A percentile compares a stretch with the other conserved stretches of the same genome.
Evolutionary conservation across 2,797 vertebrate species (phyloP).

Genomic region (Pelodytes ibericus): DNA sequence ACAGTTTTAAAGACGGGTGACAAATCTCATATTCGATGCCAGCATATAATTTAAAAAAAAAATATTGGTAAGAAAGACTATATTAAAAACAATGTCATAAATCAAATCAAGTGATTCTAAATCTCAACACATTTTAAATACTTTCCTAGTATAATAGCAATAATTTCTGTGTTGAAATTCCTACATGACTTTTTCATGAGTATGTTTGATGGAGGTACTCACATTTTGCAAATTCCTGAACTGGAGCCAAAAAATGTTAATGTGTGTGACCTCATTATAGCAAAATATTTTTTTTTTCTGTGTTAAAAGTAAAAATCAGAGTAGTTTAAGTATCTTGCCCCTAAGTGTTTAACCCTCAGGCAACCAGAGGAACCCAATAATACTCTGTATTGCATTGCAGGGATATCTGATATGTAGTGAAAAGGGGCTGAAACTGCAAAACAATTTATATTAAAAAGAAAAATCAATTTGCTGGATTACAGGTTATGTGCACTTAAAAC

Average conservation of each 20-base stretch:
- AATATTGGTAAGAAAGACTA: conserved; percentile 32
- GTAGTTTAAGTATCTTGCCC: conserved; percentile 23
- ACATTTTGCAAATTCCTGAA: conserved; percentile 49
- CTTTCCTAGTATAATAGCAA: conserved; percentile 44
- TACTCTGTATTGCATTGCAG: background rate
- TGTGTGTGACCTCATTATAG: conserved; percentile 45
- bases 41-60: conserved; percentile 31
- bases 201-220: conserved; percentile 45
- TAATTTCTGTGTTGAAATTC: conserved; percentile 45
- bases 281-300: conserved; percentile 16
- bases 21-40: conserved; percentile 36
- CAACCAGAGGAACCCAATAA: background rate
- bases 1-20: conserved; percentile 35
- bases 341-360: conserved; percentile 18
- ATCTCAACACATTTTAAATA: conserved; percentile 46
- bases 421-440: background rate
- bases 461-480: background rate
- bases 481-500: background rate
- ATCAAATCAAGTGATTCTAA: conserved; percentile 32
- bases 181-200: conserved; percentile 50
- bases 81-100: conserved; percentile 46
- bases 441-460: background rate
- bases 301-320: conserved; percentile 21
- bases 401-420: background rate
- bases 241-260: conserved; percentile 39